phyloP scores from a whole-genome alignment of 2,888 invertebrate species.

The Diarsia dahlii region DNA sequence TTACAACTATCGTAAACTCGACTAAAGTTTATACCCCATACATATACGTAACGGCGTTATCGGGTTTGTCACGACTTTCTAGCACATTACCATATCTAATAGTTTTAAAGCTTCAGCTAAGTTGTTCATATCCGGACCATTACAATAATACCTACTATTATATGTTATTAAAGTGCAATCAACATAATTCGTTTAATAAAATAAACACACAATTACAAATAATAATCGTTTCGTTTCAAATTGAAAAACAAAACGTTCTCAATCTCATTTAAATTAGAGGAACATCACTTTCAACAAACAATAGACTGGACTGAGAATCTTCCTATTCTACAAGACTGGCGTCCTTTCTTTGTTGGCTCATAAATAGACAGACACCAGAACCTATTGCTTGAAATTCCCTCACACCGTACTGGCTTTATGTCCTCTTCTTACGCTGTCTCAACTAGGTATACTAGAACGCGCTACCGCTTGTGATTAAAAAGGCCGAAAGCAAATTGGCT shows the following conservation, averaged over 20 bases:
- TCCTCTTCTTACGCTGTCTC: too few species aligned
- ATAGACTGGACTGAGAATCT: background rate
- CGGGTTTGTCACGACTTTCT: conserved; percentile 29
- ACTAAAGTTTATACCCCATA: conserved; percentile 15
- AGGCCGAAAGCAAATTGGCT: too few species aligned
- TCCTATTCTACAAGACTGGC: background rate
- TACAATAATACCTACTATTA: conserved; percentile 4
- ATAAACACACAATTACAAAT: background rate
- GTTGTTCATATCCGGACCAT: conserved; percentile 21
- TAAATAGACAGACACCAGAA: background rate
- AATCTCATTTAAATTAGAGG: background rate
- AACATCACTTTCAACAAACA: background rate
- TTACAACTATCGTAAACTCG: conserved; percentile 13
- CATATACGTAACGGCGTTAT: conserved; percentile 6
- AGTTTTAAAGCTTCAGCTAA: conserved; percentile 33
- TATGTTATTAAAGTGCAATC: conserved; percentile 30
- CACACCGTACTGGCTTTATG: too few species aligned
- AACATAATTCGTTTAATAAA: conserved; percentile 19
- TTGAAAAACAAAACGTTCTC: background rate
- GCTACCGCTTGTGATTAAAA: too few species aligned
- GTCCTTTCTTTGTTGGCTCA: background rate
- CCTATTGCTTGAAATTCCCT: too few species aligned
- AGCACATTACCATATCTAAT: conserved; percentile 31
- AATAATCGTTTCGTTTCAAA: background rate
- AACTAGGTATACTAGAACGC: too few species aligned